These are phyloP conservation scores for Netelia inedita DNA, from an alignment of 2,888 invertebrate genomes.

Conservation along the genomic window DNA sequence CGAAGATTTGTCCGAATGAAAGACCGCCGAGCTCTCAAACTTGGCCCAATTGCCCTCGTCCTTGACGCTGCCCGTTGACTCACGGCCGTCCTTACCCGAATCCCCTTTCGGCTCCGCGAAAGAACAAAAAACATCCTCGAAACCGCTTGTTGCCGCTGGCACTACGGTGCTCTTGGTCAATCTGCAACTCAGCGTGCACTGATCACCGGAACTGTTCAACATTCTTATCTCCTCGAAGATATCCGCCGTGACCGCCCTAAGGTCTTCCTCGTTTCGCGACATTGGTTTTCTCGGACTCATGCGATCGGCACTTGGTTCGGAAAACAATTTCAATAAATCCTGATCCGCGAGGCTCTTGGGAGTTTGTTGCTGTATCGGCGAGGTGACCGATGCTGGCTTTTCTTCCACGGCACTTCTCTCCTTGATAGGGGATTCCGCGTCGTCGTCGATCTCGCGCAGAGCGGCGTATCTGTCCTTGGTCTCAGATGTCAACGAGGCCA, in stretches of 20 bases:
- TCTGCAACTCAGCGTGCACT: constrained; percentile 49
- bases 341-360: constrained; percentile 75
- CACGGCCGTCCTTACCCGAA: constrained; percentile 68
- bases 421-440: constrained; percentile 75
- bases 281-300: constrained; percentile 74
- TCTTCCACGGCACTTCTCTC: constrained; percentile 68
- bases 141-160: constrained; percentile 72
- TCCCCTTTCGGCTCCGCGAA: constrained; percentile 76
- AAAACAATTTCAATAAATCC: constrained; percentile 81
- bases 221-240: constrained; percentile 83
- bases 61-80: constrained; percentile 70
- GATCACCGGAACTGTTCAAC: constrained; percentile 77
- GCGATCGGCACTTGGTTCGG: constrained; percentile 73
- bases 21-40: constrained; percentile 80
- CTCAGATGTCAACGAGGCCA: constrained; percentile 83
- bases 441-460: constrained; percentile 90
- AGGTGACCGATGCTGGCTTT: constrained; percentile 63
- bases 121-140: constrained; percentile 81
- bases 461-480: constrained; percentile 93
- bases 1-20: constrained; percentile 80
- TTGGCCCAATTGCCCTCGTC: constrained; percentile 84
- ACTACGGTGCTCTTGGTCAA: constrained; percentile 26
- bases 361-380: constrained; percentile 69
- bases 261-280: constrained; percentile 75
- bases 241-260: constrained; percentile 78